phyloP scores from a whole-genome alignment of 1,140 invertebrate species.

The Drosophila tropicalis region DNA sequence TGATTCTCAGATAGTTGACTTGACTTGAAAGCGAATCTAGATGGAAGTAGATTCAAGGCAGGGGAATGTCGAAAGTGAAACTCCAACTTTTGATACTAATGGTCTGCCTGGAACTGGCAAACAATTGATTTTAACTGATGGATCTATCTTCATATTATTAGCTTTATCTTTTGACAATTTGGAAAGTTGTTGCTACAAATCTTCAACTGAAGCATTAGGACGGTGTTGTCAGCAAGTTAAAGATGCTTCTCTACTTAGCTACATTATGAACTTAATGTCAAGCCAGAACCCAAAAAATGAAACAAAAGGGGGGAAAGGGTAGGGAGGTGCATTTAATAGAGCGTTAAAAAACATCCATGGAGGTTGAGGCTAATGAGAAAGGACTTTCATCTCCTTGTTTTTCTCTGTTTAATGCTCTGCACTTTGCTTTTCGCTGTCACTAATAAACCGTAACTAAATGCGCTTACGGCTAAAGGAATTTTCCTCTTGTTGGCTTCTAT shows the following conservation, averaged over 20 bases:
- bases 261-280: no score
- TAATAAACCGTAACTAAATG: conserved; percentile 64
- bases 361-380: conserved; percentile 10
- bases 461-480: conserved; percentile 29
- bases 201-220: no score
- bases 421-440: conserved; percentile 28
- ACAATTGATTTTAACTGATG: no score
- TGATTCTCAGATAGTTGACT: conserved; percentile 28
- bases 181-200: no score
- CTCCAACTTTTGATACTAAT: no score
- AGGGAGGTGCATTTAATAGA: conserved; percentile 50
- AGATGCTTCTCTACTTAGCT: no score
- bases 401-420: conserved; percentile 36
- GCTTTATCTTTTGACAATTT: no score
- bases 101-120: no score
- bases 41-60: background rate
- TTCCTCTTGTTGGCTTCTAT: conserved; percentile 1
- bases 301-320: background rate
- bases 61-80: background rate
- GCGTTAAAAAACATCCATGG: conserved; percentile 42
- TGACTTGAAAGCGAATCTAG: background rate
- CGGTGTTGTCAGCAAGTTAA: no score
- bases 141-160: no score
- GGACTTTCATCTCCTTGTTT: conserved; percentile 16
- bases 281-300: background rate